Conservation (phyloP, 2,113 vertebrate genomes). For the Cygnus atratus region DNA sequence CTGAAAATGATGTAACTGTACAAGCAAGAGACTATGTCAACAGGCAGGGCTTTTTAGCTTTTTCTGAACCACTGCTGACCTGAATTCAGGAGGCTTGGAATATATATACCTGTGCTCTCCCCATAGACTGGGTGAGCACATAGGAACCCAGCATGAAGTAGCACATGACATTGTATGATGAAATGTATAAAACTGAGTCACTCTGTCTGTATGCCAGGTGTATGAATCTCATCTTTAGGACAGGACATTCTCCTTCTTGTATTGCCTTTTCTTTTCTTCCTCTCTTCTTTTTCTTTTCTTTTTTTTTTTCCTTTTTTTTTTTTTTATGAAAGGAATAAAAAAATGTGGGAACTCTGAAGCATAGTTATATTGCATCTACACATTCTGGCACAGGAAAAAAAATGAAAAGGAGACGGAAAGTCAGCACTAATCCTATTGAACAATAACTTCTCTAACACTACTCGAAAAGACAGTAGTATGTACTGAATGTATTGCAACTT, state of each 20-base stretch:
- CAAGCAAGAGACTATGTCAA: neutral
- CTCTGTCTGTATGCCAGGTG: neutral
- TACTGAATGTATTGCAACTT: neutral
- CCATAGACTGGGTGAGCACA: accelerated
- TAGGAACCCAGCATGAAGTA: neutral
- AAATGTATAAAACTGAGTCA: neutral
- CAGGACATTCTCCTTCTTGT: neutral
- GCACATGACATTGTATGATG: neutral
- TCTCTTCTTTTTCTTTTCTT: neutral
- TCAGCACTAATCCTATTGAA: neutral
- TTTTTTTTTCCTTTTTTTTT: too few relatives aligned
- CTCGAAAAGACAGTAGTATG: neutral
- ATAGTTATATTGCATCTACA: neutral
- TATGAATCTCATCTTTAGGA: neutral
- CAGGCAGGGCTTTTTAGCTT: neutral
- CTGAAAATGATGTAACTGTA: neutral
- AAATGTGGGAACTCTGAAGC: neutral
- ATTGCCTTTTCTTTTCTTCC: neutral
- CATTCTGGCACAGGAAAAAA: neutral
- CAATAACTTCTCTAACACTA: neutral
- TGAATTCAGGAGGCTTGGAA: neutral
- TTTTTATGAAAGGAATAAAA: neutral
- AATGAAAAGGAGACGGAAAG: neutral
- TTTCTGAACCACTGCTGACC: neutral
- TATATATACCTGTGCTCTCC: neutral